Percentiles rank a stretch among this genome's conserved stretches.
Evolutionary conservation across 2,797 vertebrate genomes (phyloP).

Genomic region (Urosaurus nigricauda): DNA sequence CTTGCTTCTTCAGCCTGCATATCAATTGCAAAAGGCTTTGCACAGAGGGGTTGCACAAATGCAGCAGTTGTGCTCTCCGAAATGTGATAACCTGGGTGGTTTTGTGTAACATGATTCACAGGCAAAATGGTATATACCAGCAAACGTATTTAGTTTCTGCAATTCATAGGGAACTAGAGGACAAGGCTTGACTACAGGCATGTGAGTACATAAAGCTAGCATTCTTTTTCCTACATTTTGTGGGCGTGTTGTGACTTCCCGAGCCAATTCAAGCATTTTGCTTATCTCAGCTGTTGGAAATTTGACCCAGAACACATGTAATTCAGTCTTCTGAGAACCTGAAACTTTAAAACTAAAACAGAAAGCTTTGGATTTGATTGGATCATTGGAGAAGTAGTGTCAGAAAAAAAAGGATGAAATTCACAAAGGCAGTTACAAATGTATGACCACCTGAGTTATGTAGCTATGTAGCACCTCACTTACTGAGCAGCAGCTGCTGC

Average conservation of each 20-base stretch:
- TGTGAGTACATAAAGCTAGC: no score
- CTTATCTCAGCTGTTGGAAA: not conserved
- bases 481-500: no score
- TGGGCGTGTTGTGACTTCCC: not conserved
- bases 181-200: not conserved
- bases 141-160: not conserved
- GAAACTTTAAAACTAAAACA: constrained; percentile 12
- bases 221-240: not conserved
- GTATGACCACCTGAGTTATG: no score
- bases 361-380: no score
- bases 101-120: not conserved
- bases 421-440: no score
- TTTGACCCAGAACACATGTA: not conserved
- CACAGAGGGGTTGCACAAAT: not conserved
- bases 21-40: not conserved
- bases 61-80: not conserved
- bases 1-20: not conserved
- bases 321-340: not conserved
- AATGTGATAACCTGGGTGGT: not conserved
- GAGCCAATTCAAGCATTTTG: not conserved
- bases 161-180: not conserved
- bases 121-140: no score
- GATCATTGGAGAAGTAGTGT: not conserved
- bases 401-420: not conserved
- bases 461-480: no score